A percentile compares a stretch with the other conserved stretches of the same genome.
Conservation (phyloP, 1,140 invertebrate species). For the Drosophila aff. region DNA sequence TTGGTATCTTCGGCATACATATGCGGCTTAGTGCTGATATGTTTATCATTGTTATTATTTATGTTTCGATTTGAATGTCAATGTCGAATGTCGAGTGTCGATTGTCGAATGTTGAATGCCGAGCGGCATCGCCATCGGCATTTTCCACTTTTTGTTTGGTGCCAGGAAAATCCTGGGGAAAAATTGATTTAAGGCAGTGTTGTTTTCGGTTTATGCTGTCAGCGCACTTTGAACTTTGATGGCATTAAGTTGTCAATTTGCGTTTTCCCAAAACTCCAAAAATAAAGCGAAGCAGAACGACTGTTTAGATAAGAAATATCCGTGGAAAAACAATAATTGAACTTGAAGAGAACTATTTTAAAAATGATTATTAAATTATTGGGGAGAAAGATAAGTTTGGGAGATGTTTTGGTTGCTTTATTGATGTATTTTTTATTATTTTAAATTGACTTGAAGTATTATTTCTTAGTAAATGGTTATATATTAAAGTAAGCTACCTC, state of each 20-base stretch:
- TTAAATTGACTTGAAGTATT: neutral
- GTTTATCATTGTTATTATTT: slow-evolving; percentile 84
- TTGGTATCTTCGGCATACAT: slow-evolving; percentile 41
- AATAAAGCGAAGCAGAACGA: neutral
- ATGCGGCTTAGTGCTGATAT: slow-evolving; percentile 69
- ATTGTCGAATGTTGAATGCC: slow-evolving; percentile 2
- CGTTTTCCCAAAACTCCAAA: slow-evolving; percentile 37
- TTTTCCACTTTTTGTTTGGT: slow-evolving; percentile 24
- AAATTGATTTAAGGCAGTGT: slow-evolving; percentile 13
- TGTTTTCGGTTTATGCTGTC: slow-evolving; percentile 45
- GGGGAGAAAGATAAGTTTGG: neutral
- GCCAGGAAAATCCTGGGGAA: neutral
- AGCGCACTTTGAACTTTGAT: slow-evolving; percentile 76
- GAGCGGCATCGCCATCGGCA: slow-evolving; percentile 34
- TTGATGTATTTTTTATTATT: neutral
- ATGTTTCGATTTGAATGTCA: slow-evolving; percentile 83
- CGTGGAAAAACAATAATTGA: neutral
- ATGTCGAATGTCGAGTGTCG: slow-evolving; percentile 55
- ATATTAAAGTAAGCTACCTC: neutral
- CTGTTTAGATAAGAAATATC: neutral
- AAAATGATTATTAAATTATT: neutral
- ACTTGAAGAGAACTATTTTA: neutral
- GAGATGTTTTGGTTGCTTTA: neutral
- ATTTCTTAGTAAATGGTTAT: neutral
- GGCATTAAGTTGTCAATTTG: slow-evolving; percentile 83